Evolutionary conservation across 2,113 vertebrate genomes (phyloP).

Genomic region (Peromyscus maniculatus): DNA sequence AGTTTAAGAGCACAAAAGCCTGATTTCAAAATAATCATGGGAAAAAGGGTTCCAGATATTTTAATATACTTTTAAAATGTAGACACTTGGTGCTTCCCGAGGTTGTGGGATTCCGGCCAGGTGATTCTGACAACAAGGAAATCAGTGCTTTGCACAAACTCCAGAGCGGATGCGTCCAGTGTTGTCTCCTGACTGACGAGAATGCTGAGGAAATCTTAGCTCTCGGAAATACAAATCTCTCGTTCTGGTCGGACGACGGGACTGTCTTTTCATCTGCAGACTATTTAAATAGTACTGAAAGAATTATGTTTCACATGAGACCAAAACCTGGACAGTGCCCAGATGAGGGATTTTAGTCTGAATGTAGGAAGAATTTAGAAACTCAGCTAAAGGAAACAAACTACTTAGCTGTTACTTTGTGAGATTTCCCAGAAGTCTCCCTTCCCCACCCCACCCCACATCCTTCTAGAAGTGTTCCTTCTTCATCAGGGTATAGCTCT

Average conservation of each 20-base stretch:
- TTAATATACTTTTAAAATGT: constrained; percentile 21
- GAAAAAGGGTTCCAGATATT: not conserved
- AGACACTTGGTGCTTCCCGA: not conserved
- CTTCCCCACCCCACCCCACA: not conserved
- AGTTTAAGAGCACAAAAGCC: constrained; percentile 3
- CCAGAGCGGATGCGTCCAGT: not conserved
- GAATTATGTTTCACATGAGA: constrained; percentile 38
- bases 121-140: not conserved
- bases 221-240: constrained; percentile 46
- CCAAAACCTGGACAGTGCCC: not conserved
- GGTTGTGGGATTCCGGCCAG: too few relatives aligned
- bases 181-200: constrained; percentile 32
- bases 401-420: not conserved
- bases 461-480: not conserved
- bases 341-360: not conserved
- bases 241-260: not conserved
- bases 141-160: not conserved
- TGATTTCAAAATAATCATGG: constrained; percentile 50
- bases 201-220: constrained; percentile 1
- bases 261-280: not conserved
- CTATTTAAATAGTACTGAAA: constrained; percentile 51
- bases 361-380: not conserved
- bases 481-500: not conserved
- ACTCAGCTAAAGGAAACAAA: not conserved
- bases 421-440: not conserved